These are phyloP conservation scores for Metalampra italica DNA, from an alignment of 2,888 invertebrate species.

Conservation along the genomic window DNA sequence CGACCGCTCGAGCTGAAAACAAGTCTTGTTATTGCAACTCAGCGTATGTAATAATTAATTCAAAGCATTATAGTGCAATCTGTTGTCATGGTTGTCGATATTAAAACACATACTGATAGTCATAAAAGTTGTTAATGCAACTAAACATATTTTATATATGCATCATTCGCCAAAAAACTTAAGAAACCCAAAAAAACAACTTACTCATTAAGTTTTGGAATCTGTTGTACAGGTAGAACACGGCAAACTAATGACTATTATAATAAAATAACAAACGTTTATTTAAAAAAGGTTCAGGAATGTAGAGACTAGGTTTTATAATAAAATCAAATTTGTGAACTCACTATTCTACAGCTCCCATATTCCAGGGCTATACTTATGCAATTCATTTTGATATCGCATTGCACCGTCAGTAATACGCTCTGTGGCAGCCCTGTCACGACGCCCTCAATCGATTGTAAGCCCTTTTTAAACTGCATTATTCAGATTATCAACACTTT, in stretches of 20 bases:
- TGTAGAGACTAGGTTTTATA: too few relatives aligned
- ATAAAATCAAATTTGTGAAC: background rate
- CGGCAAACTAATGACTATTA: too few relatives aligned
- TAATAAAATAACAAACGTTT: too few relatives aligned
- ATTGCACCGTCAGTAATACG: slow-evolving; percentile 37
- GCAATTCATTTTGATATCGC: slow-evolving; percentile 71
- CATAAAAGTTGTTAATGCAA: slow-evolving; percentile 20
- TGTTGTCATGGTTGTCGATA: slow-evolving; percentile 55
- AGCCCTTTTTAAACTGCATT: slow-evolving; percentile 53
- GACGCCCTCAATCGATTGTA: slow-evolving; percentile 33
- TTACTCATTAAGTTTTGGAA: too few relatives aligned
- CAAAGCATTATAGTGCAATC: slow-evolving; percentile 58
- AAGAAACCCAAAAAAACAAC: too few relatives aligned
- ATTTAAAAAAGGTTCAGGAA: too few relatives aligned
- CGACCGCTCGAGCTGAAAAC: slow-evolving; percentile 25
- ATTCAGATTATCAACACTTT: slow-evolving; percentile 57
- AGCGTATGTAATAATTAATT: slow-evolving; percentile 57
- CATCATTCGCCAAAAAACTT: too few relatives aligned
- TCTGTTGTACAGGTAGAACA: too few relatives aligned
- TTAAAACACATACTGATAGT: slow-evolving; percentile 41
- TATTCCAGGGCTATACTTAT: slow-evolving; percentile 46
- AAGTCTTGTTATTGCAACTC: slow-evolving; percentile 47
- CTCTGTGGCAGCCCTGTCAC: slow-evolving; percentile 43
- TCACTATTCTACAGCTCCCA: slow-evolving; percentile 23
- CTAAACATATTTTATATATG: background rate